A percentile compares a stretch with the other conserved stretches of the same genome.
These are phyloP conservation scores for Pitangus sulphuratus DNA, from an alignment of 2,797 vertebrate genomes.

Conservation along the genomic window DNA sequence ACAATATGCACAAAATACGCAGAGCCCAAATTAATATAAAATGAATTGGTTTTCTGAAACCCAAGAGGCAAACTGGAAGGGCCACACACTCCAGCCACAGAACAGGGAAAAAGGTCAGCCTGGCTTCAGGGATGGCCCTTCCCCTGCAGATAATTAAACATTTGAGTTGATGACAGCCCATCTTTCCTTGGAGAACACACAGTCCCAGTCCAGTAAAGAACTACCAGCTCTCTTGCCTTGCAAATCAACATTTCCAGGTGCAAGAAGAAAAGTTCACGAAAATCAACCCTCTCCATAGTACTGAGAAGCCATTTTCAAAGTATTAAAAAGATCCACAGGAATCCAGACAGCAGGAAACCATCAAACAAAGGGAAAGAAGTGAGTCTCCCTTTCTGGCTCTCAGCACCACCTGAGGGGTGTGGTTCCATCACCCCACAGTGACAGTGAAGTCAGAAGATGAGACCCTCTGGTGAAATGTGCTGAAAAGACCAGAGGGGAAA, in stretches of 20 bases:
- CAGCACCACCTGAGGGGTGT: background rate
- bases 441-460: background rate
- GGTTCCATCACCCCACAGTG: rapidly evolving
- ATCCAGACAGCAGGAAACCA: background rate
- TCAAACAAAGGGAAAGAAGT: background rate
- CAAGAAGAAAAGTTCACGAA: background rate
- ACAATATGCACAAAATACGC: constrained; percentile 1
- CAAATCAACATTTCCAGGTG: background rate
- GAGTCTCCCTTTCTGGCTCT: background rate
- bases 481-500: background rate
- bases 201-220: background rate
- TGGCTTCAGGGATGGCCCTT: constrained; percentile 2
- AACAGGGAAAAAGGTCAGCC: background rate
- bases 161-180: background rate
- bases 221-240: background rate
- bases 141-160: background rate
- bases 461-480: background rate
- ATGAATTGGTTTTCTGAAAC: background rate
- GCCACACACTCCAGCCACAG: background rate
- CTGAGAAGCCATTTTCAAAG: background rate
- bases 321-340: background rate
- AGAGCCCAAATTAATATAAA: background rate
- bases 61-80: background rate
- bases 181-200: rapidly evolving
- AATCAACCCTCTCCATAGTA: background rate